phyloP scores from a whole-genome alignment of 2,113 vertebrate genomes.

The Antigone vipio region DNA sequence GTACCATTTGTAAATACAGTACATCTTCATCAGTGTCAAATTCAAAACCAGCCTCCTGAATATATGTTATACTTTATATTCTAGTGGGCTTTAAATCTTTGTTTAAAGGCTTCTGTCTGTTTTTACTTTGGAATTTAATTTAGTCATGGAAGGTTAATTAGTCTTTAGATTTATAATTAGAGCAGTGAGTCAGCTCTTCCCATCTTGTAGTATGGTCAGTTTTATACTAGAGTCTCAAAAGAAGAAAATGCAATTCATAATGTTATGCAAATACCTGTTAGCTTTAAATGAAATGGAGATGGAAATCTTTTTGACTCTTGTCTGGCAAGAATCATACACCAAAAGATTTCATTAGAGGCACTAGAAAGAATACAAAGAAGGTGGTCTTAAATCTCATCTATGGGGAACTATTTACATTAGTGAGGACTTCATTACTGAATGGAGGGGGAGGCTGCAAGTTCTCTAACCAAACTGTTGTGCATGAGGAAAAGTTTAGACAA shows the following conservation, averaged over 20 bases:
- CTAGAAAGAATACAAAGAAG: not conserved
- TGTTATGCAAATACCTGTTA: conserved; percentile 45
- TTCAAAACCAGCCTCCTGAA: not conserved
- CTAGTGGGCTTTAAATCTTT: conserved; percentile 7
- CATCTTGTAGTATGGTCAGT: not conserved
- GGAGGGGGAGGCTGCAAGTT: not conserved
- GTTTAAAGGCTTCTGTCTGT: conserved; percentile 10
- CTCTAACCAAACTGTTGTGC: not conserved
- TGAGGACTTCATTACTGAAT: not conserved
- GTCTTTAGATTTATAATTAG: conserved; percentile 36
- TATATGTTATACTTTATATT: conserved; percentile 11
- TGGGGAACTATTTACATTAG: not conserved
- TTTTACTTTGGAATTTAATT: conserved; percentile 39
- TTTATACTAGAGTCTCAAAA: not conserved
- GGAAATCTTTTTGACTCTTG: not conserved
- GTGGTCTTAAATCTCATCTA: not conserved
- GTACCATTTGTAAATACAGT: not conserved
- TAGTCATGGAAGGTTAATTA: conserved; percentile 49
- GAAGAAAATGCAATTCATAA: not conserved
- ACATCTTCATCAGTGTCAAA: conserved; percentile 16
- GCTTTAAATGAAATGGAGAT: not conserved
- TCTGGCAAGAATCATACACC: not conserved
- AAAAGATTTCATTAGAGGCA: not conserved
- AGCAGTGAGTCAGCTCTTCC: not conserved
- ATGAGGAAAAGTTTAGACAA: not conserved